phyloP scores from a whole-genome alignment of 2,113 vertebrate species.

The Amphiprion percula region DNA sequence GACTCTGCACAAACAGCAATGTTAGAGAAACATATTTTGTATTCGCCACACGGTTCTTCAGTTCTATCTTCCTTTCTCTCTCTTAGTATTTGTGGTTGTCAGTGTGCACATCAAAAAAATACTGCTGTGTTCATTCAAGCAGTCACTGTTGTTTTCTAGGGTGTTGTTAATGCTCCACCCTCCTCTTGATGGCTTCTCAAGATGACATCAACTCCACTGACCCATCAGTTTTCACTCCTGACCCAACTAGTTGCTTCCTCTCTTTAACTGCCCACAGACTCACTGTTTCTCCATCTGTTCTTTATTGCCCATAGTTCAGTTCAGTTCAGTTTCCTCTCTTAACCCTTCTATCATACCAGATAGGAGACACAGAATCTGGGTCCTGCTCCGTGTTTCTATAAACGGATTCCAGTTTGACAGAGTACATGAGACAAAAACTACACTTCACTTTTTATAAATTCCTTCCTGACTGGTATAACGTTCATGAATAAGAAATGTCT shows the following conservation, averaged over 20 bases:
- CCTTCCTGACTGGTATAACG: conserved; percentile 16
- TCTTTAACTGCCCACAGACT: conserved; percentile 65
- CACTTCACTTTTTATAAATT: conserved; percentile 40
- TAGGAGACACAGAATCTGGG: conserved; percentile 26
- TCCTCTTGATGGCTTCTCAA: conserved; percentile 76
- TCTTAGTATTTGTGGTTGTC: conserved; percentile 16
- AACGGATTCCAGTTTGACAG: conserved; percentile 26
- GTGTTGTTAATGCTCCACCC: conserved; percentile 43
- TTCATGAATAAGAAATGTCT: conserved; percentile 34
- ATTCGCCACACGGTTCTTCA: background rate
- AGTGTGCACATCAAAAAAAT: background rate
- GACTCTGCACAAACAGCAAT: conserved; percentile 20
- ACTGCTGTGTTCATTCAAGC: background rate
- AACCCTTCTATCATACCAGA: conserved; percentile 41
- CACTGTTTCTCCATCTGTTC: conserved; percentile 64
- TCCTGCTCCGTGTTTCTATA: conserved; percentile 11
- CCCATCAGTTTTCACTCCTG: conserved; percentile 63
- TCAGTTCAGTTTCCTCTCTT: conserved; percentile 53
- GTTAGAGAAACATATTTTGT: background rate
- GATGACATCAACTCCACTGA: conserved; percentile 65
- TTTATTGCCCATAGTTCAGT: conserved; percentile 61
- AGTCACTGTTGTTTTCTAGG: conserved; percentile 29
- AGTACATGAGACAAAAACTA: conserved; percentile 17
- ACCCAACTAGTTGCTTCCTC: conserved; percentile 55
- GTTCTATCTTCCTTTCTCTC: background rate